Evolutionary conservation across 53 echinoderm and acorn worm genomes (phyloP), one percentile per base, ranked within the genome.

Genomic region (Echinometra lucunter): DNA sequence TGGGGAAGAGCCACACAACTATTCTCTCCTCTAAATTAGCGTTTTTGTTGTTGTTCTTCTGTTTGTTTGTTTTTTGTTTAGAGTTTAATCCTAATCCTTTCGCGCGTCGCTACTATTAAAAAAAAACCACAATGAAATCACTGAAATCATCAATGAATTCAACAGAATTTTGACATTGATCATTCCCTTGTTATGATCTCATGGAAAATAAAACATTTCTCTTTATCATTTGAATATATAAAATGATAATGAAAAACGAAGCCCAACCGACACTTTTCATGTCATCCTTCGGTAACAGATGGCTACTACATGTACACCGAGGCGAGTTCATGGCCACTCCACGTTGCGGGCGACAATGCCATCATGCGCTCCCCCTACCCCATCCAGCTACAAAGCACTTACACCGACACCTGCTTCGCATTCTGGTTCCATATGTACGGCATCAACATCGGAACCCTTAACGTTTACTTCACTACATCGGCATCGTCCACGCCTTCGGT

Each of bases 251-350:
- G 0, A 15, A 63, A 5, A 63, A 12, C 4, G 10, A 19, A 63
- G 4, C 0, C 21, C 11, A 63, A 63, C 21, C 16, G 21, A 63
- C 1, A 21, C 0, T 0, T 63, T 63, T 23, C 23, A 21, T 69
- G 30, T 69, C 69, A 32, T 69, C 42, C 45, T 53, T 55, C 53
- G 13, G 53, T 27, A 90, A 17, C 81, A 93, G 93, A 9, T 81
- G 93, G 93, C 30, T 81, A 80, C 60, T 93, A 80, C 57, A 93
- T 93, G 81, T 93, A 80, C 23, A 80, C 81, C 57, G 81, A 92
- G 45, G n/a, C 92, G 10, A 1, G 11, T 18, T n/a, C 74, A 18
- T 92, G 81, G 53, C 81, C 93, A 19, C 45, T 23, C 63, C 15
- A 34, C 7, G 10, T 30, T 10, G 63, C n/a, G 5, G 81, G 81